A percentile compares a stretch with the other conserved stretches of the same genome.
Conservation (phyloP, 2,797 vertebrate genomes). For the Malacoraja senta region DNA sequence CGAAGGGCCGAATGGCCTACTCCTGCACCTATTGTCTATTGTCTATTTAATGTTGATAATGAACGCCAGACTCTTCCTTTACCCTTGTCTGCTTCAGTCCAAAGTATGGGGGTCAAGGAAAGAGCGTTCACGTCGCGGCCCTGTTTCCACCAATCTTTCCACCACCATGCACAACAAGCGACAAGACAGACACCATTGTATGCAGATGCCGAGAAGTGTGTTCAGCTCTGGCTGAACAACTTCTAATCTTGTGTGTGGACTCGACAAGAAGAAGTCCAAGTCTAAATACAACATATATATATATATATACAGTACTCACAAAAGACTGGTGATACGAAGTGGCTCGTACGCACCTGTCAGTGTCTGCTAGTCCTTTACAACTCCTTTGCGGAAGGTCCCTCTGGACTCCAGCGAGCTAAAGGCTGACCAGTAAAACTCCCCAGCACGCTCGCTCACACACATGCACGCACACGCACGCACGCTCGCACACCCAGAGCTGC, state of each 20-base stretch:
- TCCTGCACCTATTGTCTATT: too few relatives aligned
- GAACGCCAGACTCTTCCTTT: too few relatives aligned
- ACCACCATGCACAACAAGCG: too few relatives aligned
- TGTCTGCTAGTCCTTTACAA: constrained; percentile 44
- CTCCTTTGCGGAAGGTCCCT: constrained; percentile 44
- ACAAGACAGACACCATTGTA: too few relatives aligned
- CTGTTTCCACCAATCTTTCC: too few relatives aligned
- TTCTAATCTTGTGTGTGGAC: too few relatives aligned
- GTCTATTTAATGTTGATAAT: too few relatives aligned
- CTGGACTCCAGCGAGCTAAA: constrained; percentile 12
- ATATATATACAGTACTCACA: background rate
- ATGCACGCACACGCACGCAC: background rate
- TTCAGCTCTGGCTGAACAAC: too few relatives aligned
- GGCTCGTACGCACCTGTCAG: constrained; percentile 50
- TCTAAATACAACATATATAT: background rate
- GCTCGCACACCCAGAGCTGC: constrained; percentile 50
- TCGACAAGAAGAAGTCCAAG: too few relatives aligned
- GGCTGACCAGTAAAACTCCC: background rate
- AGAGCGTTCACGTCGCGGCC: too few relatives aligned
- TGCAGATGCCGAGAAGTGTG: too few relatives aligned
- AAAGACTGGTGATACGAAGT: background rate
- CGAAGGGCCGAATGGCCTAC: too few relatives aligned
- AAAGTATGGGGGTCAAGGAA: background rate
- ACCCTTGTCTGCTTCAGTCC: background rate
- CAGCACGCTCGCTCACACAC: background rate